Evolutionary conservation across 2,888 invertebrate genomes (phyloP).

Genomic region (Leucozona laternaria): DNA sequence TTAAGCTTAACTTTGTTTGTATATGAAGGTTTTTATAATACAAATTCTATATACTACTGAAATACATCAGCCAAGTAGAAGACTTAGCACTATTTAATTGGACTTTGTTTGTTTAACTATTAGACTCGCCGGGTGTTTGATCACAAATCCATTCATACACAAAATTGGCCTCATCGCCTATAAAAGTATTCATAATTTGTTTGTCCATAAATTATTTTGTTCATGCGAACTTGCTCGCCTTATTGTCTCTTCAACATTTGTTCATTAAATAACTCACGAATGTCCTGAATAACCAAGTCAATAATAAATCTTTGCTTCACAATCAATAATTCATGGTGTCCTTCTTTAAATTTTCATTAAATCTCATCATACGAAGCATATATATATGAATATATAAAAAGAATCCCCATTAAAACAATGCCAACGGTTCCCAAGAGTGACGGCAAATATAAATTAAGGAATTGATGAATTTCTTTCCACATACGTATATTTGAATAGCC

Average conservation of each 20-base stretch:
- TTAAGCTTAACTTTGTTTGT: no score
- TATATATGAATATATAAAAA: neutral
- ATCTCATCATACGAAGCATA: neutral
- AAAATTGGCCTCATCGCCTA: no score
- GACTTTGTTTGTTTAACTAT: no score
- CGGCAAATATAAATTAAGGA: slow-evolving; percentile 54
- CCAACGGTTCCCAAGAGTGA: slow-evolving; percentile 24
- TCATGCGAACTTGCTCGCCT: no score
- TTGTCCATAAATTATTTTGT: no score
- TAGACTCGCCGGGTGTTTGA: no score
- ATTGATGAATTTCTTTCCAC: slow-evolving; percentile 36
- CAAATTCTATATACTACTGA: no score
- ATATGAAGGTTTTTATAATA: no score
- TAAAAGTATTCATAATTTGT: no score
- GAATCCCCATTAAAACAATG: slow-evolving; percentile 13
- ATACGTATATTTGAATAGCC: slow-evolving; percentile 4
- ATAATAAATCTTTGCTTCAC: slow-evolving; percentile 8
- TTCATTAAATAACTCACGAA: neutral
- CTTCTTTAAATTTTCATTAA: slow-evolving; percentile 21
- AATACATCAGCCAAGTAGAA: no score
- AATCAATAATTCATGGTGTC: slow-evolving; percentile 16
- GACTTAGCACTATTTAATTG: no score
- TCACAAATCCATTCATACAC: no score
- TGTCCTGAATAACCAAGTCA: slow-evolving; percentile 5
- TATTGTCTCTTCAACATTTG: neutral